Base-by-base conservation (phyloP, 2,888 invertebrate genomes). In the Osmoderma eremita region DNA sequence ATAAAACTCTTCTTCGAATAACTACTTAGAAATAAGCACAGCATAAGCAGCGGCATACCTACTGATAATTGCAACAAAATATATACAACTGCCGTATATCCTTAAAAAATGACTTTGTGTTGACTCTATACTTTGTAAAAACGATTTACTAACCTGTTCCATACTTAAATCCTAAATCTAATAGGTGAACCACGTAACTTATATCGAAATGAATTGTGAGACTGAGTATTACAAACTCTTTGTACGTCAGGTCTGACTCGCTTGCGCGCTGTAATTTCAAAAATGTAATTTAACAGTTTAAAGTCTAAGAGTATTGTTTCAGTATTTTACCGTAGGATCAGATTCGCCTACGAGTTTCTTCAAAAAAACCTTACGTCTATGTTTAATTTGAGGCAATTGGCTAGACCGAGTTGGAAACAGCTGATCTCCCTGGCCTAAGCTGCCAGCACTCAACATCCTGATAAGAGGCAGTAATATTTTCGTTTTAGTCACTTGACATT, bases 21-120 rank as follows among this genome's bases (percentile, higher is more conserved):
- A 56, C 20, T 56, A 36, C 56, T 56, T 22, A 56, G n/a, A 22
- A 56, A 56, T 6, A 30, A 39, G 22, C 41, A 56, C 12, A 56
- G 41, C 41, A 56, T 20, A 41, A 56, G 18, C 39, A 56, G 18
- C n/a, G 56, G 56, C 22, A 56, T 13, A 6, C 56, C 56, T 13
- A 56, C 12, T 5, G 41, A 22, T 12, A 42, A n/a, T 6, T 42
- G 17, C 3, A 42, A n/a, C 10, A 3, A 17, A n/a, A 42, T 42
- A 17, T 42, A 42, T 3, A 42, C 3, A 20, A 49, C n/a, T 49
- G 10, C n/a, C 2, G 17, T 49, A 49, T n/a, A n/a, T 18, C 38
- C 22, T 18, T 2, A 38, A 12, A 38, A 17, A 12, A 15, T 53
- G 1, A 36, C 6, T 36, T 38, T 38, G 18, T 18, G 38, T 38